phyloP scores from a whole-genome alignment of 1,140 invertebrate species.

The Spodoptera frugiperda region DNA sequence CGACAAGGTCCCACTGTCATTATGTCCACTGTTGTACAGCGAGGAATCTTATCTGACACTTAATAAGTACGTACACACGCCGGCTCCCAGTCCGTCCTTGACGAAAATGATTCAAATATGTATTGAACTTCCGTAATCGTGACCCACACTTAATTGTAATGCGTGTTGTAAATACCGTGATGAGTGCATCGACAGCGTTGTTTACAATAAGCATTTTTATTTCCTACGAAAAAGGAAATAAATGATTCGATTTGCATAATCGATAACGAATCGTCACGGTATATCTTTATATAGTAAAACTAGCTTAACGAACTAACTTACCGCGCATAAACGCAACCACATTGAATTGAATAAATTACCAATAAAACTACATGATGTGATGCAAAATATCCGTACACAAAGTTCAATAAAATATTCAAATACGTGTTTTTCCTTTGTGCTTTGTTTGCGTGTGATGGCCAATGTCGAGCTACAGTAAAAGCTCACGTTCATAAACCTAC shows the following conservation, averaged over 20 bases:
- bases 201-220: conserved; percentile 57
- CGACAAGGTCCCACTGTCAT: conserved; percentile 64
- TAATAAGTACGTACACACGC: conserved; percentile 50
- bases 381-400: conserved; percentile 57
- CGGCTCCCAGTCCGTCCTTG: conserved; percentile 54
- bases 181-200: conserved; percentile 55
- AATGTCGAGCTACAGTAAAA: conserved; percentile 60
- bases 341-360: conserved; percentile 68
- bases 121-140: conserved; percentile 60
- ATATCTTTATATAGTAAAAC: conserved; percentile 70
- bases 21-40: conserved; percentile 58
- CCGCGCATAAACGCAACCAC: conserved; percentile 55
- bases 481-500: background rate
- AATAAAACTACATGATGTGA: conserved; percentile 68
- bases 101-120: conserved; percentile 59
- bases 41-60: conserved; percentile 50
- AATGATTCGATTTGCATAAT: conserved; percentile 77
- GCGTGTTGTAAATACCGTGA: conserved; percentile 53
- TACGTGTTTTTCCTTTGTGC: conserved; percentile 58
- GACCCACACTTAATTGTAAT: conserved; percentile 51
- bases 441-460: conserved; percentile 62
- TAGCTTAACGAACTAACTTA: conserved; percentile 61
- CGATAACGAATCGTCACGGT: conserved; percentile 60
- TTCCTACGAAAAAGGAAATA: conserved; percentile 71
- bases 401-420: conserved; percentile 46